Conservation (phyloP, 2,797 vertebrate species). For the Paedocypris micromegethes region DNA sequence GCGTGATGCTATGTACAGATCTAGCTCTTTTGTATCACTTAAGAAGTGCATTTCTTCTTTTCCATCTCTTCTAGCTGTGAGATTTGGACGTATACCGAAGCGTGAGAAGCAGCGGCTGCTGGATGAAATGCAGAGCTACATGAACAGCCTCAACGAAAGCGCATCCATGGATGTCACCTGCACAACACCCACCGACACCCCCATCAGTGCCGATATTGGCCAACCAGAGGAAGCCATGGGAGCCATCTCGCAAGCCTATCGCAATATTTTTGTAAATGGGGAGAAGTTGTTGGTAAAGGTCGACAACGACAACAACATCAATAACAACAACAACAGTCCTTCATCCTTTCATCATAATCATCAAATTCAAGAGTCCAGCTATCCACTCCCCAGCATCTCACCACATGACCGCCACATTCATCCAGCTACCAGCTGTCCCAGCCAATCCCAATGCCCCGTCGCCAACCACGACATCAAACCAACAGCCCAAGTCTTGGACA, state of each 20-base stretch:
- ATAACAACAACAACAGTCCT: constrained; percentile 39
- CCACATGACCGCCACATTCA: constrained; percentile 50
- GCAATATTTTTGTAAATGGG: constrained; percentile 50
- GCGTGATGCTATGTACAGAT: too few species aligned
- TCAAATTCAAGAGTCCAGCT: constrained; percentile 47
- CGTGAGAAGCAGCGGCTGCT: constrained; percentile 76
- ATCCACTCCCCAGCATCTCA: constrained; percentile 23
- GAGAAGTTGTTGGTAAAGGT: constrained; percentile 65
- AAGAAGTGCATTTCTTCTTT: not conserved
- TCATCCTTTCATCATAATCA: constrained; percentile 50
- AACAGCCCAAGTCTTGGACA: constrained; percentile 48
- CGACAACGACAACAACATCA: constrained; percentile 38
- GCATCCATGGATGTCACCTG: constrained; percentile 68
- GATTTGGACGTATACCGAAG: constrained; percentile 78
- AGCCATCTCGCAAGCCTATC: constrained; percentile 61
- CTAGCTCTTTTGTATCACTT: too few species aligned
- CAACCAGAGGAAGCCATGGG: constrained; percentile 55
- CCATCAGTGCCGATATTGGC: constrained; percentile 59
- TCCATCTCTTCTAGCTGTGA: constrained; percentile 64
- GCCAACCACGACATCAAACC: constrained; percentile 48
- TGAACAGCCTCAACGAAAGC: constrained; percentile 73
- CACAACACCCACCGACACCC: constrained; percentile 52
- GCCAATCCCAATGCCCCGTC: constrained; percentile 46
- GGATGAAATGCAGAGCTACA: constrained; percentile 79
- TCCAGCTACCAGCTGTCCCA: constrained; percentile 50